Evolutionary conservation across 2,888 invertebrate genomes (phyloP).

Genomic region (Branchinecta sandiegonensis): DNA sequence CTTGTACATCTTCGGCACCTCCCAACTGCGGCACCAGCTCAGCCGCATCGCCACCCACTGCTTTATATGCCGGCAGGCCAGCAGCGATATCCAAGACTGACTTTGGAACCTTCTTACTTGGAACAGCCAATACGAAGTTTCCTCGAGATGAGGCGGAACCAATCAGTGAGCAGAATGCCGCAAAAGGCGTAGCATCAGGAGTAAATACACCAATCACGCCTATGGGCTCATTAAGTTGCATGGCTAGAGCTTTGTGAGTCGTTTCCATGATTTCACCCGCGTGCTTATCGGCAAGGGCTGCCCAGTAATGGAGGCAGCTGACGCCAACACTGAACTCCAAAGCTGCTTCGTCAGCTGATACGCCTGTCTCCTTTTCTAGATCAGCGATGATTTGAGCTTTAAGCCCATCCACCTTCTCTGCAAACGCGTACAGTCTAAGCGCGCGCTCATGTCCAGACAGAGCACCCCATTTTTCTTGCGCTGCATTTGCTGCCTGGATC

Average conservation of each 20-base stretch:
- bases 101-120: conserved; percentile 35
- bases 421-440: conserved; percentile 37
- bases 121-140: conserved; percentile 35
- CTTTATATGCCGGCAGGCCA: conserved; percentile 34
- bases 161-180: conserved; percentile 36
- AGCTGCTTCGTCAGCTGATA: neutral
- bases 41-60: conserved; percentile 35
- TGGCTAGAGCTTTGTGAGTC: conserved; percentile 34
- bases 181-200: conserved; percentile 34
- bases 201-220: conserved; percentile 37
- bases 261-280: conserved; percentile 36
- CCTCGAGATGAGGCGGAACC: conserved; percentile 36
- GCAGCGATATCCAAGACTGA: conserved; percentile 38
- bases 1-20: conserved; percentile 22
- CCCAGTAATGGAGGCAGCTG: conserved; percentile 36
- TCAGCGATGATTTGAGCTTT: conserved; percentile 32
- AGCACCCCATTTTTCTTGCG: conserved; percentile 34
- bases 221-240: conserved; percentile 35
- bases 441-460: conserved; percentile 34
- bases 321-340: conserved; percentile 33
- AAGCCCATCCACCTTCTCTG: conserved; percentile 35
- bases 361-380: conserved; percentile 32
- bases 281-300: conserved; percentile 36
- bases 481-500: conserved; percentile 27
- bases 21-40: conserved; percentile 33